Base-by-base conservation (phyloP, 2,113 vertebrate genomes). In the Rynchops niger region DNA sequence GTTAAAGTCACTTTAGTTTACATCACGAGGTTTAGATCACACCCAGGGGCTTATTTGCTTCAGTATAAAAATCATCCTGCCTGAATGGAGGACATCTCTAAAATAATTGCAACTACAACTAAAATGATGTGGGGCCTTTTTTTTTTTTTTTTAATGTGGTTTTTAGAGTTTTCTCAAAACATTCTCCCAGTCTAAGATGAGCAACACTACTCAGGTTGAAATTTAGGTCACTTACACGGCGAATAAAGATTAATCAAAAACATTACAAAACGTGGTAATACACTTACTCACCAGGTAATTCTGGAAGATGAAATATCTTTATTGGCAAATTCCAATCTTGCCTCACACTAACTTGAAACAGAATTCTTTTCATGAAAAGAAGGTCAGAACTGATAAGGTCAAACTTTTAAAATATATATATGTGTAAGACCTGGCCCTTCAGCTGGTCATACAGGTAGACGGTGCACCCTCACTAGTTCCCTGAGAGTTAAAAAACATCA, bases 1-100 rank as follows among this genome's bases (percentile, higher is more conserved):
- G 78, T 80, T 89, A 91, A 88, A 94, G 92, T 92, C 91, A 89
- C 27, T 56, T 87, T 4, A 20, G 73, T 82, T 96, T 25, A 92
- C 61, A 93, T 93, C 86, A 93, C 38, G 20, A 11, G 42, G 3
- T 56, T 66, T 55, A 43, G 67, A 86, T 90, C 65, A 15, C 82
- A 72, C 76, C 77, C 94, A 61, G 65, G 69, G 89, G 77, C 86
- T 86, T 78, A 34, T 70, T 88, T 66, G 49, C 91, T 83, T 81
- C 83, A 16, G n/a, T 67, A 47, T 23, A 94, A 84, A 91, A 90
- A 81, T 56, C 73, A 72, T 82, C 84, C 81, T 93, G 73, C 73
- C 73, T 15, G 34, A 87, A 61, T 32, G 30, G 84, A 95, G 77
- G 65, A 43, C 73, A 2, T 67, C 69, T 55, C 77, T 52, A 56